Percentiles rank a stretch among this genome's conserved stretches.
phyloP scores from a whole-genome alignment of 2,113 vertebrate species.

The Melierax canorus region DNA sequence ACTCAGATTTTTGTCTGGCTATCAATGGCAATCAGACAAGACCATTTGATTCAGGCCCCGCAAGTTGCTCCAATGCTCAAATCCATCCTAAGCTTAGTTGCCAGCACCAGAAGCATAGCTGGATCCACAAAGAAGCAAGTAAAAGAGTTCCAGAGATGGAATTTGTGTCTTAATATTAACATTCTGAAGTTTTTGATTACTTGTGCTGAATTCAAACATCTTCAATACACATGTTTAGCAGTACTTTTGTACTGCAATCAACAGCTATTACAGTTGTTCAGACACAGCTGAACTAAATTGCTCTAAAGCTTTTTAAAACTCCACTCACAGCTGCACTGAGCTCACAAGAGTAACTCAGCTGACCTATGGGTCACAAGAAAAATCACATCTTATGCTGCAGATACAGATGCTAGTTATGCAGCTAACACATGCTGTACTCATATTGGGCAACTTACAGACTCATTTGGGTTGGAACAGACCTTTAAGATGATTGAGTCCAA shows the following conservation, averaged over 20 bases:
- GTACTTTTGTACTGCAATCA: background rate
- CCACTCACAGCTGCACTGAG: background rate
- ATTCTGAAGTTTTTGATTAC: background rate
- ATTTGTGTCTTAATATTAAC: background rate
- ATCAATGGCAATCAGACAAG: background rate
- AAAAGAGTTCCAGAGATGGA: background rate
- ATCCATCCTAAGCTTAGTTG: background rate
- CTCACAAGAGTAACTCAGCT: background rate
- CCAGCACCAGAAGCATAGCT: background rate
- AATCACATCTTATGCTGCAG: background rate
- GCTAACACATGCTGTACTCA: background rate
- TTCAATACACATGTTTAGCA: background rate
- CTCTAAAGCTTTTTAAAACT: background rate
- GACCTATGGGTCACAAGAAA: rapidly evolving
- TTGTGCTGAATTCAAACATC: background rate
- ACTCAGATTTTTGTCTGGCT: background rate
- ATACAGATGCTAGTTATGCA: background rate
- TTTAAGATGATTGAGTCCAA: background rate
- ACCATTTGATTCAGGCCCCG: background rate
- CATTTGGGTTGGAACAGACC: background rate
- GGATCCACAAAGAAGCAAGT: background rate
- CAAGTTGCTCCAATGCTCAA: background rate
- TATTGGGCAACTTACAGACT: background rate
- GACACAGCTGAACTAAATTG: background rate
- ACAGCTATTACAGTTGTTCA: background rate